A percentile compares a stretch with the other conserved stretches of the same genome.
phyloP scores from a whole-genome alignment of 2,113 vertebrate species.

The Leptobrachium ailaonicum region DNA sequence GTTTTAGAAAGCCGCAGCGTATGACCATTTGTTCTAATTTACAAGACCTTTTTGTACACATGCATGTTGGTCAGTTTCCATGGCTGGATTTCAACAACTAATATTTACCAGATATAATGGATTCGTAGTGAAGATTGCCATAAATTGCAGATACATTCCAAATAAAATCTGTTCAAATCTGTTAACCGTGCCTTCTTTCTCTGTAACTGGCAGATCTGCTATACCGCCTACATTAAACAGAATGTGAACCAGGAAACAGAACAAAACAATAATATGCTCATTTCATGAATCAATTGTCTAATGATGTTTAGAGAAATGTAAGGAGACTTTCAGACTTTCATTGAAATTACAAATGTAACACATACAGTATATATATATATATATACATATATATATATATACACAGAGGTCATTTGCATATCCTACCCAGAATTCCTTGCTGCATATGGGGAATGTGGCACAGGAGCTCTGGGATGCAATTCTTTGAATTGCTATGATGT shows the following conservation, averaged over 20 bases:
- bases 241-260: conserved; percentile 56
- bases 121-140: conserved; percentile 39
- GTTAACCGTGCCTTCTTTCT: conserved; percentile 19
- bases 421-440: no score
- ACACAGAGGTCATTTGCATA: no score
- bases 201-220: conserved; percentile 53
- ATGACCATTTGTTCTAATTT: conserved; percentile 48
- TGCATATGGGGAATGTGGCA: no score
- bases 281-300: conserved; percentile 41
- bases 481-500: no score
- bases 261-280: conserved; percentile 58
- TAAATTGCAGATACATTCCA: conserved; percentile 45
- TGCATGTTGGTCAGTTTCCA: conserved; percentile 36
- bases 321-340: not conserved
- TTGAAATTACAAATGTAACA: no score
- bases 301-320: not conserved
- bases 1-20: conserved; percentile 42
- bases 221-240: conserved; percentile 54
- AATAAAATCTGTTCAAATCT: conserved; percentile 30
- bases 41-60: conserved; percentile 42
- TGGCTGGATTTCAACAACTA: conserved; percentile 42
- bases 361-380: no score
- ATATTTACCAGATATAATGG: conserved; percentile 50
- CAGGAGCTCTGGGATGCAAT: no score
- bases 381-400: no score